Evolutionary conservation across 2,888 invertebrate species (phyloP).

Genomic region (Deilephila porcellus): DNA sequence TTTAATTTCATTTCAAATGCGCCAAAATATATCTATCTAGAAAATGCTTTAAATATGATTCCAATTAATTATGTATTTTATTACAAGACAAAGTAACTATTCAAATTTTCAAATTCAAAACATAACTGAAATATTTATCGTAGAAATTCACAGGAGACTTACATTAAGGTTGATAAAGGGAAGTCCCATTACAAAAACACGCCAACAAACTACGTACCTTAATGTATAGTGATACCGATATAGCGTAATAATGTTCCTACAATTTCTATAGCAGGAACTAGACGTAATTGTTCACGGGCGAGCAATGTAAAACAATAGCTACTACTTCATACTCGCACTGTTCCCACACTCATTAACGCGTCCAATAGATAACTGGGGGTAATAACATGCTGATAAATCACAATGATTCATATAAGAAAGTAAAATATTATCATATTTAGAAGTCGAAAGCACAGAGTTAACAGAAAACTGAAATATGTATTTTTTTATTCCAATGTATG

Average conservation of each 20-base stretch:
- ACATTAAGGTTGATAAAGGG: background rate
- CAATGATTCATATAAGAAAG: background rate
- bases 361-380: background rate
- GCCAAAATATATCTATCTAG: too few species aligned
- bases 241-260: background rate
- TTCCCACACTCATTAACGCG: constrained; percentile 24
- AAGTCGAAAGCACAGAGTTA: background rate
- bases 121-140: too few species aligned
- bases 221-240: background rate
- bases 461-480: too few species aligned
- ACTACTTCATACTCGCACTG: background rate
- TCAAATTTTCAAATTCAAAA: too few species aligned
- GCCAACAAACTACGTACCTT: background rate
- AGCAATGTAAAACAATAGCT: constrained; percentile 1
- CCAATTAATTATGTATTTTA: too few species aligned
- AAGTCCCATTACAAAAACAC: background rate
- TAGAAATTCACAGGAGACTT: background rate
- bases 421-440: background rate
- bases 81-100: too few species aligned
- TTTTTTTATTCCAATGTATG: too few species aligned
- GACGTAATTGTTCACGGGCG: background rate
- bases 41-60: too few species aligned
- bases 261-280: background rate
- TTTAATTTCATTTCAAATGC: too few species aligned
- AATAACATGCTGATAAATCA: background rate